Evolutionary conservation across 2,113 vertebrate genomes (phyloP).

Genomic region (Dasyprocta punctata): DNA sequence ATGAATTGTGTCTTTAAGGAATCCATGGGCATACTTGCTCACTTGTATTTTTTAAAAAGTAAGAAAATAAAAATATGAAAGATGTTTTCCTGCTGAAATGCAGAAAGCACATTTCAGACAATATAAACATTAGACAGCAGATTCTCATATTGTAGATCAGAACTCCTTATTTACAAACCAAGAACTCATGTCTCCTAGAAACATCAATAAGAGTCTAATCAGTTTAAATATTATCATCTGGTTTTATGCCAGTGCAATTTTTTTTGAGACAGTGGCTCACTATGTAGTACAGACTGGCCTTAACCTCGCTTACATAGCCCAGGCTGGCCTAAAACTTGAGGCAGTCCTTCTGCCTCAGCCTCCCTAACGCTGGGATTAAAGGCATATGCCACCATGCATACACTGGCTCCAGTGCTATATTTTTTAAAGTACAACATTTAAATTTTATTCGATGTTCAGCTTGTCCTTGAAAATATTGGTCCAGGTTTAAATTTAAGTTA

Average conservation of each 20-base stretch:
- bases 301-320: not conserved
- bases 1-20: not conserved
- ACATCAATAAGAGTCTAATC: not conserved
- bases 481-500: conserved; percentile 46
- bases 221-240: not conserved
- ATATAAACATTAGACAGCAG: conserved; percentile 26
- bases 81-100: not conserved
- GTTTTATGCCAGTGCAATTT: not conserved
- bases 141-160: not conserved
- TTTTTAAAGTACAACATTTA: conserved; percentile 6
- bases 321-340: not conserved
- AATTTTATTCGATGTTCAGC: not conserved
- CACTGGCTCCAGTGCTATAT: not conserved
- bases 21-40: not conserved
- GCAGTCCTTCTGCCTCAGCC: not conserved
- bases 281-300: not conserved
- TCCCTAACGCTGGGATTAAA: no score
- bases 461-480: conserved; percentile 17
- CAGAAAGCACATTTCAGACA: not conserved
- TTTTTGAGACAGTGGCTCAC: not conserved
- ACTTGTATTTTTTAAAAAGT: not conserved
- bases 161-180: not conserved
- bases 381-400: no score
- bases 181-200: not conserved
- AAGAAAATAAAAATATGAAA: not conserved